phyloP scores from a whole-genome alignment of 2,113 vertebrate genomes.

The Ascaphus truei region DNA sequence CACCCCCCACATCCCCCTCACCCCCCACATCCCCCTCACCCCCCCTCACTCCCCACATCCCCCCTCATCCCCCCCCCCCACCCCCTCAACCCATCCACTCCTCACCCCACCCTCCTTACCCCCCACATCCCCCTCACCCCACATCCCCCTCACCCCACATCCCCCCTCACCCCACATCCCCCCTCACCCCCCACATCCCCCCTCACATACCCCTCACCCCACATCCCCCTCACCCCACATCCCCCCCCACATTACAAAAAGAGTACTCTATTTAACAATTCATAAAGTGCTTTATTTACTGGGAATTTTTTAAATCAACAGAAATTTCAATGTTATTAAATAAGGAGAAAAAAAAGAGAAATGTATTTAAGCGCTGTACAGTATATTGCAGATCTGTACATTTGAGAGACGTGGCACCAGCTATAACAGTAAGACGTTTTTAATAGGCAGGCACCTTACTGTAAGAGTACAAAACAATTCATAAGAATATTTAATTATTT shows the following conservation, averaged over 20 bases:
- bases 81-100: too few relatives aligned
- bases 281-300: constrained; percentile 20
- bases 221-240: too few relatives aligned
- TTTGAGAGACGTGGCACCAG: background rate
- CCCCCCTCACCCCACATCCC: too few relatives aligned
- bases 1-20: too few relatives aligned
- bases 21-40: too few relatives aligned
- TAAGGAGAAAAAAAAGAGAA: background rate
- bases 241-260: constrained; percentile 22
- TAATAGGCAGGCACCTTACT: background rate
- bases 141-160: too few relatives aligned
- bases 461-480: background rate
- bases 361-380: background rate
- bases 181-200: too few relatives aligned
- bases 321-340: background rate
- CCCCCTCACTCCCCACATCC: too few relatives aligned
- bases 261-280: background rate
- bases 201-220: too few relatives aligned
- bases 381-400: background rate
- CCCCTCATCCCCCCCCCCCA: too few relatives aligned
- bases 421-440: background rate
- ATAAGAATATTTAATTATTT: background rate
- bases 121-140: too few relatives aligned
- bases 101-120: too few relatives aligned
- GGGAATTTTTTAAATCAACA: background rate